phyloP scores from a whole-genome alignment of 2,888 invertebrate genomes.

The Trissolcus japonicus region DNA sequence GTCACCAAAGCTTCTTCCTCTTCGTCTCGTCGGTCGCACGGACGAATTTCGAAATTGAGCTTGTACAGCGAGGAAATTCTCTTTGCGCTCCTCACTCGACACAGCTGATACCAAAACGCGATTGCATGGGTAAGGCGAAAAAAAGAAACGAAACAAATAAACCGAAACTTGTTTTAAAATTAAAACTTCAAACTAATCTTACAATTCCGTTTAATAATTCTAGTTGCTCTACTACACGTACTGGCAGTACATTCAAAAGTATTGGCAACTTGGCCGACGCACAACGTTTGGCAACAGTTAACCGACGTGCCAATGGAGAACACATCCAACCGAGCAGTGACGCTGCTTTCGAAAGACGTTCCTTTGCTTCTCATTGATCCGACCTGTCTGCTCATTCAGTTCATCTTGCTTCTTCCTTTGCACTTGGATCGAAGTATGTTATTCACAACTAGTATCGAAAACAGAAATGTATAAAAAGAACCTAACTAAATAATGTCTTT shows the following conservation, averaged over 20 bases:
- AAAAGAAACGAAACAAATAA: background rate
- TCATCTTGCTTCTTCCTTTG: slow-evolving; percentile 89
- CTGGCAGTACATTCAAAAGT: slow-evolving; percentile 90
- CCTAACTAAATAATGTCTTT: slow-evolving; percentile 21
- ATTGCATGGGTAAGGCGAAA: slow-evolving; percentile 86
- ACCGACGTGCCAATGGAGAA: slow-evolving; percentile 74
- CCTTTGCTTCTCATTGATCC: slow-evolving; percentile 93
- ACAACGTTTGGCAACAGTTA: slow-evolving; percentile 79
- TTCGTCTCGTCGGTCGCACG: slow-evolving; percentile 93
- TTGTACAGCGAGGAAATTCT: slow-evolving; percentile 92
- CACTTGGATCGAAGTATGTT: slow-evolving; percentile 90
- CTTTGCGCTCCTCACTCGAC: slow-evolving; percentile 78
- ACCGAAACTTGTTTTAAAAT: background rate
- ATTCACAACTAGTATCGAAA: background rate
- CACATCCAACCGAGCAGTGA: slow-evolving; percentile 70
- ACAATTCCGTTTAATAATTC: slow-evolving; percentile 56
- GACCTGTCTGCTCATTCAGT: slow-evolving; percentile 89
- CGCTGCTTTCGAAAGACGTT: slow-evolving; percentile 80
- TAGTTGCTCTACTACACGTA: slow-evolving; percentile 92
- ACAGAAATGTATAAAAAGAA: background rate
- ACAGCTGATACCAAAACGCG: slow-evolving; percentile 84
- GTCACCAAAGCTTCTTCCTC: slow-evolving; percentile 87
- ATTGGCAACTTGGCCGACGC: slow-evolving; percentile 81
- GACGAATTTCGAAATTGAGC: slow-evolving; percentile 94
- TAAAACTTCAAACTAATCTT: background rate